phyloP scores from a whole-genome alignment of 2,888 invertebrate genomes.

The Campoletis raptor region DNA sequence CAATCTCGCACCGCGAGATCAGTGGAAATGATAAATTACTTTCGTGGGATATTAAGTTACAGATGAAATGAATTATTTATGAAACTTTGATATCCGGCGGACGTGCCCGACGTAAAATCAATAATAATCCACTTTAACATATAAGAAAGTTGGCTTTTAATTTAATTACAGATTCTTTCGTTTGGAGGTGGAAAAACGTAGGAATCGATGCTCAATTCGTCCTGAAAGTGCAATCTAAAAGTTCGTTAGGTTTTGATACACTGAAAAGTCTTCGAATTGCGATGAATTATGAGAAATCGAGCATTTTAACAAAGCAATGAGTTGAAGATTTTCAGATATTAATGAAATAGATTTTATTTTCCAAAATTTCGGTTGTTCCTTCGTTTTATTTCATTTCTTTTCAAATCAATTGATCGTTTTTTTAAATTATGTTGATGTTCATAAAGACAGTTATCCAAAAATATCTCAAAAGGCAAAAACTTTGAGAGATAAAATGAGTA shows the following conservation, averaged over 20 bases:
- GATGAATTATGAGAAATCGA: background rate
- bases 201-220: background rate
- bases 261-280: background rate
- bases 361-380: background rate
- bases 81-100: background rate
- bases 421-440: background rate
- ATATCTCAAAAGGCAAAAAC: background rate
- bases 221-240: background rate
- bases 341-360: background rate
- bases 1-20: background rate
- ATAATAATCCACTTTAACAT: constrained; percentile 14
- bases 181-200: background rate
- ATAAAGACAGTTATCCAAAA: background rate
- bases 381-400: background rate
- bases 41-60: background rate
- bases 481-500: background rate
- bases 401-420: background rate
- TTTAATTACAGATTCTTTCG: background rate
- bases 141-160: background rate
- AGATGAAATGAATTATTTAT: background rate
- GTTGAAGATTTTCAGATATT: background rate
- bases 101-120: constrained; percentile 16
- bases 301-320: background rate
- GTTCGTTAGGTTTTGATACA: background rate
- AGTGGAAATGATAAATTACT: background rate